Conservation (phyloP, 2,888 invertebrate species). For the Thysanoteuthis rhombus region DNA sequence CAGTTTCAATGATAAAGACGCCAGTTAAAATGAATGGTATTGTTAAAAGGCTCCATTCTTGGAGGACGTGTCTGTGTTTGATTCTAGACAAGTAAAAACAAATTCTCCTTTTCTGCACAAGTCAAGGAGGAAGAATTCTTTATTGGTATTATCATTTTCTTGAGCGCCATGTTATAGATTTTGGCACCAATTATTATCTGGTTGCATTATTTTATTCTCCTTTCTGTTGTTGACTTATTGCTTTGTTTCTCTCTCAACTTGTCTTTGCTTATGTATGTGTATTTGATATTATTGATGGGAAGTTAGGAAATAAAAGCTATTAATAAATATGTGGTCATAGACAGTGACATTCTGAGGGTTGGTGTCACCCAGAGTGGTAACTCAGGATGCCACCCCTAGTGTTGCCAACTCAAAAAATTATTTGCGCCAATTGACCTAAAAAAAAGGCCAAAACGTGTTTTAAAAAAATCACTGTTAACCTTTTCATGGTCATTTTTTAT, state of each 20-base stretch:
- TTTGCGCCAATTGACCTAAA: too few relatives aligned
- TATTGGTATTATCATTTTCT: neutral
- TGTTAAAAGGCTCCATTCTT: neutral
- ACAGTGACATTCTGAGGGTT: too few relatives aligned
- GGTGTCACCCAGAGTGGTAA: too few relatives aligned
- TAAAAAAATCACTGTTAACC: too few relatives aligned
- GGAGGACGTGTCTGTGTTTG: neutral
- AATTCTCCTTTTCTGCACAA: neutral
- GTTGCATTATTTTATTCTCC: neutral
- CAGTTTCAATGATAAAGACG: neutral
- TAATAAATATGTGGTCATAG: neutral
- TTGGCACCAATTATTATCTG: neutral
- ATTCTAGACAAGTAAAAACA: neutral
- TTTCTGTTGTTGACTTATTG: too few relatives aligned
- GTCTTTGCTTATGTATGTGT: neutral
- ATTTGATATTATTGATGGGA: neutral
- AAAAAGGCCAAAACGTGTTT: too few relatives aligned
- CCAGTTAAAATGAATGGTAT: constrained; percentile 12
- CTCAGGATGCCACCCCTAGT: too few relatives aligned
- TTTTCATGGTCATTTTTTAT: too few relatives aligned
- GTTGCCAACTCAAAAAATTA: too few relatives aligned
- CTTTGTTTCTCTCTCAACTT: neutral
- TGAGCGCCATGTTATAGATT: neutral
- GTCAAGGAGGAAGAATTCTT: neutral
- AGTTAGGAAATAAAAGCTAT: neutral